phyloP scores from a whole-genome alignment of 2,888 invertebrate genomes.

The Cosmopolites sordidus region DNA sequence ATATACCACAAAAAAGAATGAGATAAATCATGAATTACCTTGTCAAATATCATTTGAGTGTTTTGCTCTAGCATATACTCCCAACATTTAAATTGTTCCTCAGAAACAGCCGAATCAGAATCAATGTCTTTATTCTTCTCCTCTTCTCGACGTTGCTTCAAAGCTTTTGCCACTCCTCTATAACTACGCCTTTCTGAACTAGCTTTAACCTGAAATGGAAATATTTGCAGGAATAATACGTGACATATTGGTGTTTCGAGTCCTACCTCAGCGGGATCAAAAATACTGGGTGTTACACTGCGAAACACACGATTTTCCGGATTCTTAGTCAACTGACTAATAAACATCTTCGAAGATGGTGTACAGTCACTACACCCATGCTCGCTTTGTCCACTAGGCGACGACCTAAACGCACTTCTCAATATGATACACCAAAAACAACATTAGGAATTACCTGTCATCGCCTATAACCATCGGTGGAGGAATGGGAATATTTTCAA shows the following conservation, averaged over 20 bases:
- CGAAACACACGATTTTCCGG: conserved; percentile 40
- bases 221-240: not conserved
- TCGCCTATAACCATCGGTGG: conserved; percentile 50
- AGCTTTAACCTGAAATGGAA: conserved; percentile 44
- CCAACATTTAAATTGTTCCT: conserved; percentile 90
- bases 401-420: conserved; percentile 53
- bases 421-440: not conserved
- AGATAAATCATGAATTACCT: conserved; percentile 56
- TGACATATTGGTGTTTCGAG: not conserved
- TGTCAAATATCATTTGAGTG: conserved; percentile 81
- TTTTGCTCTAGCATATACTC: conserved; percentile 91
- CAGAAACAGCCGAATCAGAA: conserved; percentile 61
- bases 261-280: conserved; percentile 43
- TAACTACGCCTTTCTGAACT: conserved; percentile 54
- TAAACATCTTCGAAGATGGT: conserved; percentile 46
- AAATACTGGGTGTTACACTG: conserved; percentile 44
- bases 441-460: conserved; percentile 48
- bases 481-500: conserved; percentile 45
- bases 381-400: conserved; percentile 84
- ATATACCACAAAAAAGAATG: no score
- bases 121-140: conserved; percentile 52
- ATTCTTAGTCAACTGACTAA: conserved; percentile 44
- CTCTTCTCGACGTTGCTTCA: conserved; percentile 61
- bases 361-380: conserved; percentile 55
- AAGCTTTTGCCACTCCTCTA: conserved; percentile 59